Conservation (phyloP, 1,140 invertebrate species). For the Dreissena polymorpha region DNA sequence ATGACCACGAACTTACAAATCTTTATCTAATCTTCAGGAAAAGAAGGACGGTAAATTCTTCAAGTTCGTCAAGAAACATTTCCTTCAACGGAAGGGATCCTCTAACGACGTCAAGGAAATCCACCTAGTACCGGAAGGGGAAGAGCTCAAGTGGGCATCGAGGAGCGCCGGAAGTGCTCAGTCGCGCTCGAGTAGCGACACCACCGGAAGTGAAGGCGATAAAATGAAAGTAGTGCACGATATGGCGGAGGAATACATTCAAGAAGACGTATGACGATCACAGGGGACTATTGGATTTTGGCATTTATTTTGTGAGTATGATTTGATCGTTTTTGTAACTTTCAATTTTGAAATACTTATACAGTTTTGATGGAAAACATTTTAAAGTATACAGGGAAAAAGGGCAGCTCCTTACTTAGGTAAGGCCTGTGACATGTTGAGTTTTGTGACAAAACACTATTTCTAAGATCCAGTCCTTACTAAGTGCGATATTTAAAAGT, state of each 20-base stretch:
- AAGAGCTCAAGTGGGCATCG: constrained; percentile 46
- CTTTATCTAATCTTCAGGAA: constrained; percentile 10
- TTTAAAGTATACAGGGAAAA: too few relatives aligned
- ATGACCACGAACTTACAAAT: neutral
- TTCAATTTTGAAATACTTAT: too few relatives aligned
- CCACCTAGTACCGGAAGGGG: constrained; percentile 43
- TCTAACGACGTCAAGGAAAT: constrained; percentile 51
- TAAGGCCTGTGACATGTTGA: too few relatives aligned
- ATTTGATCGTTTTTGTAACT: too few relatives aligned
- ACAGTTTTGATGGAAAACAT: too few relatives aligned
- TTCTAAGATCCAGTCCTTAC: too few relatives aligned
- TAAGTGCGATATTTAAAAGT: too few relatives aligned
- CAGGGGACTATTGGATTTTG: too few relatives aligned
- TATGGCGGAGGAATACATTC: constrained; percentile 56
- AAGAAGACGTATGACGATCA: constrained; percentile 12
- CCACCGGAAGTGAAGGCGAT: constrained; percentile 26
- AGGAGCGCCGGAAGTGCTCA: constrained; percentile 45
- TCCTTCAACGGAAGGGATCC: constrained; percentile 24
- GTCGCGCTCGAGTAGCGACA: constrained; percentile 38
- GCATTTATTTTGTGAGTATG: too few relatives aligned
- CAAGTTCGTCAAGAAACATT: constrained; percentile 50
- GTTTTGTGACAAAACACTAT: too few relatives aligned
- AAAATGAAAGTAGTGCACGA: constrained; percentile 47
- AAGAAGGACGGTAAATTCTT: constrained; percentile 52
- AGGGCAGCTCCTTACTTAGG: too few relatives aligned